Percentiles rank a stretch among this genome's conserved stretches.
Evolutionary conservation across 2,113 vertebrate genomes (phyloP).

Genomic region (Ochotona princeps): DNA sequence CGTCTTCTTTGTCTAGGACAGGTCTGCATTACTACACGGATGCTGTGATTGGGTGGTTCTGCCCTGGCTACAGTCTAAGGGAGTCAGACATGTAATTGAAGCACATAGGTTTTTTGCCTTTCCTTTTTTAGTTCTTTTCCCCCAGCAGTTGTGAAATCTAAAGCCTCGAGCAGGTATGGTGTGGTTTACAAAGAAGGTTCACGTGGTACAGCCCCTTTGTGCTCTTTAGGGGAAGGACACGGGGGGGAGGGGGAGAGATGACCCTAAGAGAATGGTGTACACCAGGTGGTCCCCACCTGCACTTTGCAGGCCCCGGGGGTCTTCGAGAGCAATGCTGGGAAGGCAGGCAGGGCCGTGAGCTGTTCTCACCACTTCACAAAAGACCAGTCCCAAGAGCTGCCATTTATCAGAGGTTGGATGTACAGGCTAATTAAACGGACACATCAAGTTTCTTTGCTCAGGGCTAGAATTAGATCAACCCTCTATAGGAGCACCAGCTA

Average conservation of each 20-base stretch:
- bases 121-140: neutral
- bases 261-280: neutral
- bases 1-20: neutral
- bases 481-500: constrained; percentile 64
- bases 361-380: constrained; percentile 58
- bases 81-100: constrained; percentile 35
- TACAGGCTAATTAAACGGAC: constrained; percentile 67
- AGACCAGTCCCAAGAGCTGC: constrained; percentile 19
- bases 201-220: neutral
- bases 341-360: neutral
- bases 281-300: constrained; percentile 50
- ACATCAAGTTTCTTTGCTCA: constrained; percentile 67
- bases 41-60: constrained; percentile 40
- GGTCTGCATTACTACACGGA: constrained; percentile 32
- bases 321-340: neutral
- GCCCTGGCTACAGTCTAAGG: neutral
- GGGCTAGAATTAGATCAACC: constrained; percentile 65
- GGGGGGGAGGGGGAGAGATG: constrained; percentile 14
- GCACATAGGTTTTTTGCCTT: neutral
- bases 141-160: constrained; percentile 17
- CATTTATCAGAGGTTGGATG: constrained; percentile 51
- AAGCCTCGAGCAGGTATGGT: neutral
- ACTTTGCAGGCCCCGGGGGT: neutral
- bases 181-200: constrained; percentile 15
- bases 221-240: neutral